Evolutionary conservation across 2,113 vertebrate genomes (phyloP).

Genomic region (Anser brachyrhynchus): DNA sequence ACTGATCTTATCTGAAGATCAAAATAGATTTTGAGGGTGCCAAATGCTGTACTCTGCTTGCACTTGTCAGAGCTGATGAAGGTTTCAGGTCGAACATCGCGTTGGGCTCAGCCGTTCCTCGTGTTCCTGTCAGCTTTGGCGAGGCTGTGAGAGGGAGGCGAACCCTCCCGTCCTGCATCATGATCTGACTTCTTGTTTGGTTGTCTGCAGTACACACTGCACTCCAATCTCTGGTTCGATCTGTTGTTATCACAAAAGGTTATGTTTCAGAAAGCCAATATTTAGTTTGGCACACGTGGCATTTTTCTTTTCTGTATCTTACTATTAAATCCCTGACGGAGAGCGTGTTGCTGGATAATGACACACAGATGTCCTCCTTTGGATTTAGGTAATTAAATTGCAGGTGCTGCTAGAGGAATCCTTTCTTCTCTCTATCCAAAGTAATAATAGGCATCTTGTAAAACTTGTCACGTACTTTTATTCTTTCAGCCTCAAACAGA

Average conservation of each 20-base stretch:
- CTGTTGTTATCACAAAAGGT: not conserved
- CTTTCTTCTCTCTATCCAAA: not conserved
- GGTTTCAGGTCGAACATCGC: not conserved
- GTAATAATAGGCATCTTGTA: not conserved
- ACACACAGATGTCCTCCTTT: not conserved
- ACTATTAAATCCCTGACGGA: not conserved
- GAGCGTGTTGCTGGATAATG: not conserved
- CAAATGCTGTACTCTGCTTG: not conserved
- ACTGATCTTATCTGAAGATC: conserved; percentile 51
- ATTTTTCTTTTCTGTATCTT: not conserved
- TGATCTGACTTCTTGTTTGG: not conserved
- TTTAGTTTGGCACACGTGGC: not conserved
- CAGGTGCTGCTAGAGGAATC: not conserved
- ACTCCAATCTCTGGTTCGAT: not conserved
- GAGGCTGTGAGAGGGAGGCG: not conserved
- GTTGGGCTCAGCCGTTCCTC: not conserved
- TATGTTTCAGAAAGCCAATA: not conserved
- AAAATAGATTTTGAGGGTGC: conserved; percentile 42
- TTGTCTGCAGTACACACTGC: not conserved
- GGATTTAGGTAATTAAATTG: conserved; percentile 4
- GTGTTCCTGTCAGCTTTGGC: not conserved
- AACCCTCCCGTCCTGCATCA: not conserved
- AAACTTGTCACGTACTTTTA: not conserved
- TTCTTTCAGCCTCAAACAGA: not conserved
- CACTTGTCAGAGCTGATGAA: conserved; percentile 4